phyloP scores from a whole-genome alignment of 2,113 vertebrate species.

The Pardalotus punctatus region DNA sequence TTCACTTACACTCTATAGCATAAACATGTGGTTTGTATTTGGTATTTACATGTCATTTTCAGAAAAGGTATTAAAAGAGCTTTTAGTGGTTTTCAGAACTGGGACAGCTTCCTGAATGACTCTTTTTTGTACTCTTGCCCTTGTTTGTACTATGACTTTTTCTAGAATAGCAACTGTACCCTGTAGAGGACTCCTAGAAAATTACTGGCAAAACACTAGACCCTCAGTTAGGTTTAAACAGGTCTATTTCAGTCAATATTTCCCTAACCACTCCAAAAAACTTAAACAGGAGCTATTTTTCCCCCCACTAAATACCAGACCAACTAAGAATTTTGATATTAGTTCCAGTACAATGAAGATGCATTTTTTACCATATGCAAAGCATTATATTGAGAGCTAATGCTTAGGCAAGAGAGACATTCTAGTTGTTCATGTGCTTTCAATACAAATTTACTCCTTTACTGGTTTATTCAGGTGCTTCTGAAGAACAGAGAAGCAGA shows the following conservation, averaged over 20 bases:
- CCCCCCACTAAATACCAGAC: not conserved
- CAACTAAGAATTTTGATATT: not conserved
- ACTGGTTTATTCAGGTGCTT: not conserved
- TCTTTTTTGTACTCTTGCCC: not conserved
- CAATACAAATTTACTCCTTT: not conserved
- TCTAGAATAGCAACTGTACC: not conserved
- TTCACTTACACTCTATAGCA: not conserved
- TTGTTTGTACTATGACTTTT: not conserved
- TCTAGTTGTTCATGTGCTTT: not conserved
- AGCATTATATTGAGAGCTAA: not conserved
- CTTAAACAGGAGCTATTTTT: not conserved
- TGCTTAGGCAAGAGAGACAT: not conserved
- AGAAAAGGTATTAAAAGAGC: not conserved
- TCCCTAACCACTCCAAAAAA: not conserved
- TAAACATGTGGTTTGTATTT: not conserved
- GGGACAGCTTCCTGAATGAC: not conserved
- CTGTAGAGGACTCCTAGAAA: not conserved
- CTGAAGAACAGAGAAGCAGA: not conserved
- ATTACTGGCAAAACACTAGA: not conserved
- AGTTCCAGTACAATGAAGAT: not conserved
- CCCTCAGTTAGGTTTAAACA: not conserved
- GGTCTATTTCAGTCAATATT: not conserved
- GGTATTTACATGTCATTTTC: not conserved
- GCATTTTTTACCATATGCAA: not conserved
- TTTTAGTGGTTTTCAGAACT: not conserved